A percentile compares a stretch with the other conserved stretches of the same genome.
Evolutionary conservation across 2,888 invertebrate species (phyloP).

Genomic region (Prosapia bicincta): DNA sequence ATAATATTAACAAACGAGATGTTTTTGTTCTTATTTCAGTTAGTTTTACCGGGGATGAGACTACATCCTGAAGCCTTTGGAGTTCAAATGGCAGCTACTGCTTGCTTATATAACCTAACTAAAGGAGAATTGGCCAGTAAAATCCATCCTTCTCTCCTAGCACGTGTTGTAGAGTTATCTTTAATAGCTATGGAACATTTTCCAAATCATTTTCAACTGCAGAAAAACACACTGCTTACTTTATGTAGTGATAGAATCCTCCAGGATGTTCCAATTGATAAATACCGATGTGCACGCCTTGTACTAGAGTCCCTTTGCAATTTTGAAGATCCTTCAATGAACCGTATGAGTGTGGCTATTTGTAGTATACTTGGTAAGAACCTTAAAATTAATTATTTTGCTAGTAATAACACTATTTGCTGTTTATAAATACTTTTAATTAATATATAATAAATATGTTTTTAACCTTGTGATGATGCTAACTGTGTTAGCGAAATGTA

Average conservation of each 20-base stretch:
- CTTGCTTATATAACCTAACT: conserved; percentile 69
- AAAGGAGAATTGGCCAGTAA: conserved; percentile 59
- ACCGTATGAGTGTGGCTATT: conserved; percentile 75
- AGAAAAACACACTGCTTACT: conserved; percentile 68
- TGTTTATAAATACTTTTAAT: not conserved
- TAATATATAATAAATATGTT: too few relatives aligned
- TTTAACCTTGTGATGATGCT: not conserved
- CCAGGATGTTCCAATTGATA: conserved; percentile 65
- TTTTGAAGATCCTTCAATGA: conserved; percentile 66
- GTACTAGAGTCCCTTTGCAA: conserved; percentile 68
- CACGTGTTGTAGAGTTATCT: conserved; percentile 59
- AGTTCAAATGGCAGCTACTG: conserved; percentile 71
- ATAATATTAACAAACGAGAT: too few relatives aligned
- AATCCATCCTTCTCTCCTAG: conserved; percentile 60
- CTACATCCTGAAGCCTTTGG: conserved; percentile 55
- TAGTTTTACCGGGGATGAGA: conserved; percentile 47
- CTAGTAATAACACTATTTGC: conserved; percentile 7
- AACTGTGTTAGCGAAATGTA: too few relatives aligned
- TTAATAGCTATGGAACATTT: conserved; percentile 60
- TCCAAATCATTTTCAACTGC: conserved; percentile 49
- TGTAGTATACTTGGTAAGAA: conserved; percentile 61
- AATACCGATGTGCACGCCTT: conserved; percentile 63
- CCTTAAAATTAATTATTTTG: too few relatives aligned
- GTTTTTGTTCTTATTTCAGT: too few relatives aligned
- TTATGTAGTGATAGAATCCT: conserved; percentile 72